Percentiles rank a stretch among this genome's conserved stretches.
Conservation (phyloP, 2,888 invertebrate genomes). For the Lymantria monacha region DNA sequence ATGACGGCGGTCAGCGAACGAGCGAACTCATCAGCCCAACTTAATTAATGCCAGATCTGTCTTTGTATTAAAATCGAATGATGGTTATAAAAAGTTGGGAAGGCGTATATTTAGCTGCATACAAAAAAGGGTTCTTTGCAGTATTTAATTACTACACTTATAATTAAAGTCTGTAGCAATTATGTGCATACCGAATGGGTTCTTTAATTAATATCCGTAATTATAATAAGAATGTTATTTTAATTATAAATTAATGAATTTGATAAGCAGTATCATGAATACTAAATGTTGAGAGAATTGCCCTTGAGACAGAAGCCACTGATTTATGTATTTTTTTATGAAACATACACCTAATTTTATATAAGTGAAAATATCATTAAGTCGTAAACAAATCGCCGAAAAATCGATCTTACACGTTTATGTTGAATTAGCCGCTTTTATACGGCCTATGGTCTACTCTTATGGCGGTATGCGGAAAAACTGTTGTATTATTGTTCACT, state of each 20-base stretch:
- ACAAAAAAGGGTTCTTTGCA: slow-evolving; percentile 38
- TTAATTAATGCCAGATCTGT: slow-evolving; percentile 81
- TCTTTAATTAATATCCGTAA: slow-evolving; percentile 1
- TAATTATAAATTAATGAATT: not conserved
- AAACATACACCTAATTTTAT: not conserved
- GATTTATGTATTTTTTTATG: no score
- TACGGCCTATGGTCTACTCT: no score
- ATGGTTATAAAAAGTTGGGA: slow-evolving; percentile 39
- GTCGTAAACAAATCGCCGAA: no score
- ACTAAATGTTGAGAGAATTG: not conserved
- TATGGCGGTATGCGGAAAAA: no score
- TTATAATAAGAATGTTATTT: not conserved
- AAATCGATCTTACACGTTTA: no score
- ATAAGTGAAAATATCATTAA: no score
- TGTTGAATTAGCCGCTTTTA: no score
- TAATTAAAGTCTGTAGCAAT: slow-evolving; percentile 19
- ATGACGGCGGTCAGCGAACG: slow-evolving; percentile 65
- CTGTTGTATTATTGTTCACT: no score
- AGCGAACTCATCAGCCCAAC: slow-evolving; percentile 74
- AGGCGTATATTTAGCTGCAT: slow-evolving; percentile 28
- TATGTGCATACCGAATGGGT: not conserved
- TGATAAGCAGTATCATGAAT: not conserved
- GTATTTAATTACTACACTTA: slow-evolving; percentile 1
- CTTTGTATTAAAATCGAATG: slow-evolving; percentile 78
- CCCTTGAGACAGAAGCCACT: not conserved